phyloP scores from a whole-genome alignment of 2,113 vertebrate species.

The Rhinogobius similis region DNA sequence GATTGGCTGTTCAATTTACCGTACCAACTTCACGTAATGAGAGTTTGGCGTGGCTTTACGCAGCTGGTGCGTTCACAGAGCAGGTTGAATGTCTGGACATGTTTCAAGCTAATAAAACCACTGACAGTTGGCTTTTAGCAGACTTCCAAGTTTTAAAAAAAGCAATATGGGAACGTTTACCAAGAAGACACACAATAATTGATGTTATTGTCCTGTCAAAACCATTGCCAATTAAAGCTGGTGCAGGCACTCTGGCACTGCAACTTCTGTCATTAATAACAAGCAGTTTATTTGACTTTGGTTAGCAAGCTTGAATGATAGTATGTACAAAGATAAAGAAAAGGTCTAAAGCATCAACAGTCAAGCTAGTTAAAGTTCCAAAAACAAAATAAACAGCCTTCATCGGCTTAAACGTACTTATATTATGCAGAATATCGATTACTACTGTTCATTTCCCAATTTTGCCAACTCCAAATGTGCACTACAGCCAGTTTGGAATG shows the following conservation, averaged over 20 bases:
- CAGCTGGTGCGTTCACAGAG: slow-evolving; percentile 47
- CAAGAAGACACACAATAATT: background rate
- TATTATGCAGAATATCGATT: background rate
- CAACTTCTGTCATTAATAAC: background rate
- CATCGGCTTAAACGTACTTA: too few relatives aligned
- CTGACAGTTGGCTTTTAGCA: slow-evolving; percentile 7
- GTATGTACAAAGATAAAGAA: too few relatives aligned
- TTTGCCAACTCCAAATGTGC: slow-evolving; percentile 36
- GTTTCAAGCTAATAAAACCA: slow-evolving; percentile 18
- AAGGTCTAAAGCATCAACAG: too few relatives aligned
- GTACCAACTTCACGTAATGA: background rate
- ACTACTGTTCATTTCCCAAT: background rate
- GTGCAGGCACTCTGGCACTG: background rate
- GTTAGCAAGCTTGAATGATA: too few relatives aligned
- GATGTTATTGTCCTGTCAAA: background rate
- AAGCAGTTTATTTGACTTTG: background rate
- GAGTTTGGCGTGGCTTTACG: background rate
- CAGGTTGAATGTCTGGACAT: slow-evolving; percentile 48
- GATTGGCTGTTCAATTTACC: slow-evolving; percentile 47
- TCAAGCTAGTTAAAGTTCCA: too few relatives aligned
- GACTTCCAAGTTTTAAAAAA: background rate
- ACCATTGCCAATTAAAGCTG: background rate
- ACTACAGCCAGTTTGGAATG: slow-evolving; percentile 41
- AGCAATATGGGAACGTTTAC: background rate
- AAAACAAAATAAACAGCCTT: too few relatives aligned